A percentile compares a stretch with the other conserved stretches of the same genome.
phyloP scores from a whole-genome alignment of 2,113 vertebrate genomes.

The Hippotragus niger region DNA sequence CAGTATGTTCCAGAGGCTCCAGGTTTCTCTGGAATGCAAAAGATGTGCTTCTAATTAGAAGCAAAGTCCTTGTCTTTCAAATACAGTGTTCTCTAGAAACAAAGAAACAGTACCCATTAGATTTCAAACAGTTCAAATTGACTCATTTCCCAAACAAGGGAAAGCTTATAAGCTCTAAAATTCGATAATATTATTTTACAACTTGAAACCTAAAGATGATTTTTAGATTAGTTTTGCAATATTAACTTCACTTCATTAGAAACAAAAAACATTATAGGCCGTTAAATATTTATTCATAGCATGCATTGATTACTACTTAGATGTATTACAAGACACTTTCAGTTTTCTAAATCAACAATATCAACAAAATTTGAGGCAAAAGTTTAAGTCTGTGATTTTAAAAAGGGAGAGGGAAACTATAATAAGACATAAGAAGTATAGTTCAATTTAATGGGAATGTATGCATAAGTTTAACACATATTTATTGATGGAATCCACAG shows the following conservation, averaged over 20 bases:
- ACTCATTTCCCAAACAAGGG: slow-evolving; percentile 49
- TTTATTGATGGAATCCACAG: not conserved
- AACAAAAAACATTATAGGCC: not conserved
- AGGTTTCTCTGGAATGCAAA: slow-evolving; percentile 72
- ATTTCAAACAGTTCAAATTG: slow-evolving; percentile 60
- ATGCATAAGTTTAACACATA: not conserved
- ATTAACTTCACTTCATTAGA: slow-evolving; percentile 51
- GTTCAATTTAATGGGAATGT: not conserved
- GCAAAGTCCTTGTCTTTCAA: slow-evolving; percentile 33
- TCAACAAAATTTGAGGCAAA: not conserved
- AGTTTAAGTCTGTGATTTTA: not conserved
- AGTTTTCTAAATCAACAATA: slow-evolving; percentile 2
- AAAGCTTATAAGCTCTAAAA: slow-evolving; percentile 38
- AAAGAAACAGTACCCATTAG: not conserved
- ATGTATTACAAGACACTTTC: not conserved
- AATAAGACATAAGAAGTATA: not conserved
- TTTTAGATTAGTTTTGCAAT: slow-evolving; percentile 13
- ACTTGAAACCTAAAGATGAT: not conserved
- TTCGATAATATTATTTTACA: slow-evolving; percentile 1
- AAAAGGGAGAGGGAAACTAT: not conserved
- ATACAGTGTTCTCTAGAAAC: slow-evolving; percentile 29
- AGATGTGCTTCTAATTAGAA: slow-evolving; percentile 58
- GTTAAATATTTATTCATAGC: not conserved
- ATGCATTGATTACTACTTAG: not conserved
- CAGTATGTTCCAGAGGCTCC: slow-evolving; percentile 78